These are phyloP conservation scores for Anthopleura xanthogrammica DNA, from an alignment of 92 coral and sea anemone genomes.

Conservation along the genomic window DNA sequence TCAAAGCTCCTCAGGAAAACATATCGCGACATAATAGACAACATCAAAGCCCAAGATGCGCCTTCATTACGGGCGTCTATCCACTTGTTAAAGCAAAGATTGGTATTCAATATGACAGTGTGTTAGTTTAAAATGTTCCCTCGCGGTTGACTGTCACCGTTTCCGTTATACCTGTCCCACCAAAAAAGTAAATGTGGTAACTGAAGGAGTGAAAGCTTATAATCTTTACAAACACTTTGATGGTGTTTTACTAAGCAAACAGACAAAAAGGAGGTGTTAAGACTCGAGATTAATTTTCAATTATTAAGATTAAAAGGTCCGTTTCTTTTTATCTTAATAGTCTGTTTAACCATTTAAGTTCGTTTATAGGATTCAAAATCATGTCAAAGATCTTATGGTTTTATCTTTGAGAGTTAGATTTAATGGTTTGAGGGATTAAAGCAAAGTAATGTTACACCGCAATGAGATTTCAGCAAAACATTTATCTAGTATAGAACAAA, in stretches of 20 bases:
- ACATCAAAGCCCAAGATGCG: no score
- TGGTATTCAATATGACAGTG: neutral
- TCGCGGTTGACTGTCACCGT: neutral
- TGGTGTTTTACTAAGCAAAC: neutral
- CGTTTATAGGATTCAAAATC: neutral
- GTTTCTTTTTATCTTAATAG: neutral
- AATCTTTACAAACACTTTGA: neutral
- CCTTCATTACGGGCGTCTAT: no score
- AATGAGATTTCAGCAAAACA: neutral
- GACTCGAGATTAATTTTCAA: neutral
- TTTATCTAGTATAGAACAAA: neutral
- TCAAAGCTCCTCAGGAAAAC: no score
- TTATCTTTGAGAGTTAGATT: neutral
- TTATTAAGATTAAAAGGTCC: neutral
- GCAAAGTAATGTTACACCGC: neutral
- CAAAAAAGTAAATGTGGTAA: neutral
- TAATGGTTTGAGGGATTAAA: neutral
- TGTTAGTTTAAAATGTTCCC: neutral
- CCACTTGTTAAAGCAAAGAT: neutral
- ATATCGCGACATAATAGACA: no score
- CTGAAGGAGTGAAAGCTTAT: neutral
- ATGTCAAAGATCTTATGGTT: neutral
- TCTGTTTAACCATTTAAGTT: neutral
- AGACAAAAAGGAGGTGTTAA: neutral
- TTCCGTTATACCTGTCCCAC: neutral